Evolutionary conservation across 2,113 vertebrate genomes (phyloP).

Genomic region (Nicator chloris): DNA sequence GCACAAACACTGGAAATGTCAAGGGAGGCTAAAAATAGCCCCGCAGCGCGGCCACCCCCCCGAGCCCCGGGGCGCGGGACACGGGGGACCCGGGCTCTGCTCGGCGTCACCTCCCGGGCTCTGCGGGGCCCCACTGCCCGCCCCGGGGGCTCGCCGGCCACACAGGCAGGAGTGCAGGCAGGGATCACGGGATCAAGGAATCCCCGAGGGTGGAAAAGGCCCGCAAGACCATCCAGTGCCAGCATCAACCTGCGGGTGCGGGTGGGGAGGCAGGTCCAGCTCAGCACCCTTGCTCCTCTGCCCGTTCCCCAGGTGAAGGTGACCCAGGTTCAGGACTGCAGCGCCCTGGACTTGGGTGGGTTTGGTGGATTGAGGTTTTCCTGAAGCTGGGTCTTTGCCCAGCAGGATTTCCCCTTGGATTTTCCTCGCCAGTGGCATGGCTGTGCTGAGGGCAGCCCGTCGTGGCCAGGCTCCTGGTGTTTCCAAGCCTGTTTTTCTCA

Average conservation of each 20-base stretch:
- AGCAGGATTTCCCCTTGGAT: background rate
- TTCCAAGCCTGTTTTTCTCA: accelerated
- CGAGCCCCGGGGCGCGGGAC: background rate
- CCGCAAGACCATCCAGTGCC: accelerated
- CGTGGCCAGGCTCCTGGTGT: accelerated
- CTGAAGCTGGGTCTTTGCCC: background rate
- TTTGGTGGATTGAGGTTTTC: accelerated
- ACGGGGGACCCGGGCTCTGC: background rate
- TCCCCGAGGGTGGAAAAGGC: accelerated
- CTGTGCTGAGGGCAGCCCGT: background rate
- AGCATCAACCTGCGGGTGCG: accelerated
- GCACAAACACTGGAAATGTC: slow-evolving; percentile 64
- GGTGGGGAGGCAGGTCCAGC: background rate
- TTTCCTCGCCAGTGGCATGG: accelerated
- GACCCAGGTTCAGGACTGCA: background rate
- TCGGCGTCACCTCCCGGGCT: accelerated
- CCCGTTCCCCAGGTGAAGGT: accelerated
- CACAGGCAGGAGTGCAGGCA: background rate
- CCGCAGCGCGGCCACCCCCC: background rate
- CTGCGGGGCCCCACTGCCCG: accelerated
- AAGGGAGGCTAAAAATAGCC: slow-evolving; percentile 65
- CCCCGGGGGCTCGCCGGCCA: accelerated
- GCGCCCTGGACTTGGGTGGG: accelerated
- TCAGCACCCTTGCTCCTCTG: background rate
- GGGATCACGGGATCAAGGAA: accelerated